Base-by-base conservation (phyloP, 2,888 invertebrate genomes). In the Athetis lepigone region DNA sequence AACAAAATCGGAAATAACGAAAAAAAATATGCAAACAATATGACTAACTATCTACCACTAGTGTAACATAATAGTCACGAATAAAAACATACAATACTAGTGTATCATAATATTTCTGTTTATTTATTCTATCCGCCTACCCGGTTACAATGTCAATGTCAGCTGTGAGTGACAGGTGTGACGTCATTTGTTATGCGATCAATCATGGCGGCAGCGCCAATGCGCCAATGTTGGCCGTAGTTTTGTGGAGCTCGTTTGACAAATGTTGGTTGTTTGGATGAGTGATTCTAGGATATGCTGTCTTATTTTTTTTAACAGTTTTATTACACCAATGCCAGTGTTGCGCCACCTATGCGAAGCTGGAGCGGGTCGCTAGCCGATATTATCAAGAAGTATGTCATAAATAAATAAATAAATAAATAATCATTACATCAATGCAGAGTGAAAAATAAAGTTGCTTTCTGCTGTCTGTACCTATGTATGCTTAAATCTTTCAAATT, bases 81-180 rank as follows among this genome's bases (percentile, higher is more conserved):
- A n/a, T 70, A 49, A 39, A 59, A 45, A 27, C 39, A 21, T 9
- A 63, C 64, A 25, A 19, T 36, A 46, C 49, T 19, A 29, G 27
- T 42, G 46, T 56, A 47, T 52, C 11, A 9, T 6, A 45, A 54
- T 62, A 69, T 60, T 29, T 39, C 59, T 39, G 56, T 69, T 75
- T 71, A 58, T 70, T 71, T 75, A 72, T 58, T 29, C 69, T 33
- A 27, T 9, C 21, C 37, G 42, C 54, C 64, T 27, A 63, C 71
- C 9, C 8, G 55, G 57, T 64, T 23, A 47, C 54, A 21, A 62
- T 68, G 75, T 51, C 71, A 70, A 64, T 75, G 71, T 52, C 76
- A 70, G 16, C 29, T 40, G 29, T 69, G 64, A 72, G 69, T 63
- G 76, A 56, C 64, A 64, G 39, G 19, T 1, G 13, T 72, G 54